Base-by-base conservation (phyloP, 2,113 vertebrate species). In the Symphodus melops region DNA sequence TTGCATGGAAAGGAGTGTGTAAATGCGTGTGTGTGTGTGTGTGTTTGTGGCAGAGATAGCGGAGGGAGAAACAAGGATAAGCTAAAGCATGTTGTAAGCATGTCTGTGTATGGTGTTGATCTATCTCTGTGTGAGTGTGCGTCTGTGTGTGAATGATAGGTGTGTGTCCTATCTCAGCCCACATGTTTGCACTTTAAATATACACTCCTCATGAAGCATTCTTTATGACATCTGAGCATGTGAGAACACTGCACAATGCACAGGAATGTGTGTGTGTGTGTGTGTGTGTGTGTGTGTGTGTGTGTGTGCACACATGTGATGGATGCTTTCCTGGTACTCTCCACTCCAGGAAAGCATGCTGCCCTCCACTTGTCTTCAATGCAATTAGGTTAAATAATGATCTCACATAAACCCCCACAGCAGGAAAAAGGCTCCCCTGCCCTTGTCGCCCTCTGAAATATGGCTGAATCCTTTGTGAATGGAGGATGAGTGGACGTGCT, bases 371-470 rank as follows among this genome's bases (percentile, higher is more conserved):
- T 87, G 86, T 89, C 84, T 89, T 79, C 72, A 57, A 66, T 75
- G 83, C 86, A 89, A 91, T 91, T 92, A 90, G 81, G 89, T 88
- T 91, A 91, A 91, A 91, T 89, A 89, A 91, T 91, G 88, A 88
- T 79, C 17, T 23, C 77, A 86, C 85, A 90, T 90, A 82, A 89
- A 91, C 90, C 84, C 70, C 61, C 75, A 62, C 52, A 75, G 86
- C 71, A 79, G 74, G 75, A 58, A 77, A 77, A 85, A 79, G 73
- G 65, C 82, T 65, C 79, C 56, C 70, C 61, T 87, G 90, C 79
- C 84, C 81, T 89, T 89, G 88, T 75, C 72, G 19, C 74, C 58
- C 59, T 49, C 80, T 86, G 82, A 90, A 85, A 86, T 88, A 87
- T 83, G 69, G 72, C 63, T 20, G 66, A 75, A 82, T 81, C 59